Conservation (phyloP, 2,888 invertebrate species). For the Trachelus stipa region DNA sequence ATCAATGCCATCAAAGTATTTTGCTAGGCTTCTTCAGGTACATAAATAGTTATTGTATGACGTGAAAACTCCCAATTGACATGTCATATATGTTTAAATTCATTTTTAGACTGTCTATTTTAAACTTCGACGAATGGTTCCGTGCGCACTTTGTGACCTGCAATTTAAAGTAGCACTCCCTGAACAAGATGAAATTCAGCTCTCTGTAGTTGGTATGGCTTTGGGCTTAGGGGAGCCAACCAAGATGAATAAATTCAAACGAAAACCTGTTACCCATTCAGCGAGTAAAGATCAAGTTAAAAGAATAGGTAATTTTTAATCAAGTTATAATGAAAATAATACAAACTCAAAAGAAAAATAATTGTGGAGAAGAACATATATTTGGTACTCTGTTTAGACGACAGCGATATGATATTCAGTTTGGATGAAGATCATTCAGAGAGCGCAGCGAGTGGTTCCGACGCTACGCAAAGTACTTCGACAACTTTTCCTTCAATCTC, state of each 20-base stretch:
- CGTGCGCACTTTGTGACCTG: slow-evolving; percentile 86
- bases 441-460: slow-evolving; percentile 36
- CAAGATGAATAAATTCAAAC: slow-evolving; percentile 68
- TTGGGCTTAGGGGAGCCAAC: slow-evolving; percentile 77
- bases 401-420: slow-evolving; percentile 85
- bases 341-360: neutral
- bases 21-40: slow-evolving; percentile 71
- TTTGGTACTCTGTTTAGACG: slow-evolving; percentile 63
- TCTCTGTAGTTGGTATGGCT: slow-evolving; percentile 82
- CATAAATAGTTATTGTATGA: neutral
- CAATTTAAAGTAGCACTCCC: slow-evolving; percentile 87
- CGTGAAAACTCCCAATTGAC: neutral
- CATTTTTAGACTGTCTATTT: slow-evolving; percentile 77
- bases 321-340: neutral
- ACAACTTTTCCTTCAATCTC: slow-evolving; percentile 30
- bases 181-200: slow-evolving; percentile 82
- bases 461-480: slow-evolving; percentile 14
- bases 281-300: slow-evolving; percentile 59
- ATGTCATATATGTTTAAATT: slow-evolving; percentile 11
- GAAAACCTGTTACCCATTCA: slow-evolving; percentile 58
- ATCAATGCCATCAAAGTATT: slow-evolving; percentile 68
- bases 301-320: slow-evolving; percentile 35
- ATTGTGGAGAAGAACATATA: neutral
- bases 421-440: slow-evolving; percentile 81
- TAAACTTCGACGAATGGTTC: slow-evolving; percentile 88